phyloP scores from a whole-genome alignment of 2,888 invertebrate species.

The Polia nebulosa region DNA sequence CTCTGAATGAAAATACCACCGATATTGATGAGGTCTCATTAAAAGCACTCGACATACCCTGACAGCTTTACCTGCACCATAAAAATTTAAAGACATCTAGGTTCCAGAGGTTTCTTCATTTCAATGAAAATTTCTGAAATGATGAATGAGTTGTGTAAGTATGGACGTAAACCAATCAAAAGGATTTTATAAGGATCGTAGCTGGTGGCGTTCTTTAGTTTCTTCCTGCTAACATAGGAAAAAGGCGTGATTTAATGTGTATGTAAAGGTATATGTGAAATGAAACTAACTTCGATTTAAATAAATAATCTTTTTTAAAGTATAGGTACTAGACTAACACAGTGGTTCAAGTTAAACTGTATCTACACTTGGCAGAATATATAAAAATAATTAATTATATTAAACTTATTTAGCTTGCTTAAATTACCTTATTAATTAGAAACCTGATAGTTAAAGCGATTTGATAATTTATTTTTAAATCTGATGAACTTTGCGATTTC shows the following conservation, averaged over 20 bases:
- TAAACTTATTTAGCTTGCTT: not conserved
- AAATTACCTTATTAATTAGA: slow-evolving; percentile 7
- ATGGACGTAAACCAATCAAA: not conserved
- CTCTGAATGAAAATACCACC: slow-evolving; percentile 15
- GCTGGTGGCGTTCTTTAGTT: not conserved
- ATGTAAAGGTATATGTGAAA: not conserved
- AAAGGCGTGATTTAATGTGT: not conserved
- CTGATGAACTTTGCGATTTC: slow-evolving; percentile 79
- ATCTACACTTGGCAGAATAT: not conserved
- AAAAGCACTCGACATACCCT: not conserved
- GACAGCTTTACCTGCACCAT: not conserved
- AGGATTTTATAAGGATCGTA: not conserved
- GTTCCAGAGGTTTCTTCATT: not conserved
- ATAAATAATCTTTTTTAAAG: not conserved
- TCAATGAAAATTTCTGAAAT: not conserved
- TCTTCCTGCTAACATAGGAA: not conserved
- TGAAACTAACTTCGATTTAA: slow-evolving; percentile 10
- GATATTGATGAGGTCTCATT: slow-evolving; percentile 15
- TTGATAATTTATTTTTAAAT: slow-evolving; percentile 80
- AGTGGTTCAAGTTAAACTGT: not conserved
- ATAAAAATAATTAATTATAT: not conserved
- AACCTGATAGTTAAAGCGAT: slow-evolving; percentile 56
- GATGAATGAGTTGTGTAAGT: too few relatives aligned
- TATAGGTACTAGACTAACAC: not conserved
- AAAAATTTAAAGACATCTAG: slow-evolving; percentile 1